Base-by-base conservation (phyloP, 2,113 vertebrate species). In the Cisticola juncidis region DNA sequence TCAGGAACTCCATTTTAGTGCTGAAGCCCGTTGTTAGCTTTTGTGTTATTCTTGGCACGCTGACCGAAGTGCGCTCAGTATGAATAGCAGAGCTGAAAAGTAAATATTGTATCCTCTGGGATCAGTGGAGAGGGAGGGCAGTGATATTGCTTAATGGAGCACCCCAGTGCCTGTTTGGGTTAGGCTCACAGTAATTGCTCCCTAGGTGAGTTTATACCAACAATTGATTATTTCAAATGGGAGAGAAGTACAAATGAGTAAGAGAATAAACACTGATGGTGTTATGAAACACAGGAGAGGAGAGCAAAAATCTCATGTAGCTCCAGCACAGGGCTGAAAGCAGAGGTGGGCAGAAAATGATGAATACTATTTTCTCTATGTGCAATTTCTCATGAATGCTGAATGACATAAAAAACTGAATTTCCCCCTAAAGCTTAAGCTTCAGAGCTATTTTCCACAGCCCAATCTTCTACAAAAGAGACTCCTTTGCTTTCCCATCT, bases 161-260 rank as follows among this genome's bases (percentile, higher is more conserved):
- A 89, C 92, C 95, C 86, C 89, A 89, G 94, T 0, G 70, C 94
- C 92, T 97, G 95, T 95, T 97, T 97, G 96, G 96, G 96, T 95
- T 96, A 81, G 84, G 95, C 92, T 95, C 56, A 69, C 74, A 76
- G 90, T 96, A 97, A 96, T 91, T 94, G 94, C 92, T 95, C 94
- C 95, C 95, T 90, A 96, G 96, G 96, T 97, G 96, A 96, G 90
- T 79, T 95, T 93, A 81, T 88, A 91, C 94, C 92, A 81, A 95
- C 95, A 96, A 87, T 31, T 61, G 92, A 93, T 95, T 56, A 9
- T 87, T 94, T 93, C 85, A 90, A 82, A 94, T 91, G 61, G 88
- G 87, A 90, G 94, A 95, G 90, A 91, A 95, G 96, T 76, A 96
- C 94, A 91, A 96, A 87, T 69, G 90, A 94, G 78, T 93, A 91